Conservation (phyloP, 2,113 vertebrate genomes). For the Trinectes maculatus region DNA sequence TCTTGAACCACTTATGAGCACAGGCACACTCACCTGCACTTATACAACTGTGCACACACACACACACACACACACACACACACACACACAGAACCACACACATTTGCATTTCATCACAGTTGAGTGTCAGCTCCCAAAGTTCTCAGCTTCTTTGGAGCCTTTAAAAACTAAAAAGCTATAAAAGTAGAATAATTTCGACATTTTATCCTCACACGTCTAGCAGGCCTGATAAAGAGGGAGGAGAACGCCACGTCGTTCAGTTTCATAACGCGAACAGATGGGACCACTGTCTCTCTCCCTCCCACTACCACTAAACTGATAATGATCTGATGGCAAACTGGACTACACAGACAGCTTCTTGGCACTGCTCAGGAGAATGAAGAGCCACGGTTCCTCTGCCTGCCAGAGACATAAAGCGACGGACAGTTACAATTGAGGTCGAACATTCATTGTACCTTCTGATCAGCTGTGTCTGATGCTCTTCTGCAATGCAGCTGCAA, state of each 20-base stretch:
- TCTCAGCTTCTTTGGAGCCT: conserved; percentile 18
- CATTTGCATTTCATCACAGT: conserved; percentile 21
- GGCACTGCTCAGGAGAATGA: conserved; percentile 34
- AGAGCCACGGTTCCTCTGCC: conserved; percentile 36
- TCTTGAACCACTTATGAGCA: conserved; percentile 56
- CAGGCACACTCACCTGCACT: conserved; percentile 28
- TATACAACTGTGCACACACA: conserved; percentile 12
- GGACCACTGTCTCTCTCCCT: conserved; percentile 25
- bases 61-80: background rate
- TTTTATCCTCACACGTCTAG: conserved; percentile 22
- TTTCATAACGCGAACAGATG: conserved; percentile 42
- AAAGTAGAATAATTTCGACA: conserved; percentile 7
- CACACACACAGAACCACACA: conserved; percentile 2
- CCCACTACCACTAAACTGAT: conserved; percentile 43
- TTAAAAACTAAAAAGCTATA: conserved; percentile 18
- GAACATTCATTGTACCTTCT: conserved; percentile 43
- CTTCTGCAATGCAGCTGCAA: conserved; percentile 4
- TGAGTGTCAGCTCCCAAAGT: conserved; percentile 53
- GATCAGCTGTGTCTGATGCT: conserved; percentile 39
- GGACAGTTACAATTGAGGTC: conserved; percentile 44
- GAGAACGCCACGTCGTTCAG: conserved; percentile 39
- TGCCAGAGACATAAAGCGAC: conserved; percentile 27
- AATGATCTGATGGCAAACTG: conserved; percentile 56
- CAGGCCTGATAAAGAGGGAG: conserved; percentile 39
- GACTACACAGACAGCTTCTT: conserved; percentile 39